Evolutionary conservation across 2,797 vertebrate species (phyloP).

Genomic region (Hydrolagus colliei): DNA sequence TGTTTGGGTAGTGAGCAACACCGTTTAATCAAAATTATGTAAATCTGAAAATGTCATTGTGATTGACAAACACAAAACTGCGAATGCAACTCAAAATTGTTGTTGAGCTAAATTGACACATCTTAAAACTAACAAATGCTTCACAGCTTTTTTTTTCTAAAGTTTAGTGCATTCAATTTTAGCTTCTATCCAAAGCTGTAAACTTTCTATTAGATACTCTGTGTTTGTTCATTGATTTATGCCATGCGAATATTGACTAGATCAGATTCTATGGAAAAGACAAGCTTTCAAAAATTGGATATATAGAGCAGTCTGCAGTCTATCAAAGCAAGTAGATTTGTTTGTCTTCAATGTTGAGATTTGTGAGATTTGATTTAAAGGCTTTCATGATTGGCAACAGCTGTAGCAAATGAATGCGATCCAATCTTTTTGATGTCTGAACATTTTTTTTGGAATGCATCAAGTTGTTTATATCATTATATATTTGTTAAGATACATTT

Average conservation of each 20-base stretch:
- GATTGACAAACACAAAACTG: no score
- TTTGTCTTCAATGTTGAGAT: neutral
- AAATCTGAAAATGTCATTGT: no score
- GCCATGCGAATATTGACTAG: neutral
- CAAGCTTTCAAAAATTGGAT: neutral
- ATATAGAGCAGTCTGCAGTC: no score
- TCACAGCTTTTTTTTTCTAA: no score
- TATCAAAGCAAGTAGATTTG: neutral
- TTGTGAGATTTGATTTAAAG: neutral
- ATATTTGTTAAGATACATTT: no score
- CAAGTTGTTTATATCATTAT: neutral
- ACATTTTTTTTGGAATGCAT: neutral
- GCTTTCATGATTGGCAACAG: neutral
- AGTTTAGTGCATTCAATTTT: neutral
- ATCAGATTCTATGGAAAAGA: neutral
- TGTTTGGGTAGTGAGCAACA: no score
- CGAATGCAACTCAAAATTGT: no score
- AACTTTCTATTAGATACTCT: neutral
- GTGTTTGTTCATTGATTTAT: neutral
- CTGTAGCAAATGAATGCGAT: neutral
- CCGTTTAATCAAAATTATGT: no score
- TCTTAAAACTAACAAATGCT: no score
- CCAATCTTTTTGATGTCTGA: neutral
- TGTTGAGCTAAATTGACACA: no score
- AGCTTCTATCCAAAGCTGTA: neutral